phyloP scores from a whole-genome alignment of 2,888 invertebrate genomes.

The Microplitis manilae region DNA sequence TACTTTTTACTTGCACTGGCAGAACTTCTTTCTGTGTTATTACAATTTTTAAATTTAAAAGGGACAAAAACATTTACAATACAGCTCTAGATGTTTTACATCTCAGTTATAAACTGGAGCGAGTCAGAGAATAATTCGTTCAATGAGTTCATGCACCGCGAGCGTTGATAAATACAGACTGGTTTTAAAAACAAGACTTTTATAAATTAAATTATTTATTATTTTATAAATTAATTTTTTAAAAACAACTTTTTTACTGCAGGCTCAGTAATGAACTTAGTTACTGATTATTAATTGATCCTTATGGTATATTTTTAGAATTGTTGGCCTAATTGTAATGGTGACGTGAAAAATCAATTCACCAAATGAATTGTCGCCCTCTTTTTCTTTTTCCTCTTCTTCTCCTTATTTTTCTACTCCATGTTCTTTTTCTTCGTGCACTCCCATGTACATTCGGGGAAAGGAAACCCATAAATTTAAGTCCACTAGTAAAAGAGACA shows the following conservation, averaged over 20 bases:
- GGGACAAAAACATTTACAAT: not conserved
- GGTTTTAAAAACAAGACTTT: too few species aligned
- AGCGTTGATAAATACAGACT: too few species aligned
- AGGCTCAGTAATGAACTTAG: too few species aligned
- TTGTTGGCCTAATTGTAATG: too few species aligned
- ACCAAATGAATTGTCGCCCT: not conserved
- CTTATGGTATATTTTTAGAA: too few species aligned
- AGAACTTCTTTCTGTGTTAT: not conserved
- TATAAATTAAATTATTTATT: too few species aligned
- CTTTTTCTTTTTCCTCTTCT: not conserved
- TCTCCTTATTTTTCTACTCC: not conserved
- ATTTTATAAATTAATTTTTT: too few species aligned
- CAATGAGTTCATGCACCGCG: too few species aligned
- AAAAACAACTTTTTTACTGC: too few species aligned
- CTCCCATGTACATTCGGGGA: not conserved
- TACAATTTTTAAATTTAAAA: not conserved
- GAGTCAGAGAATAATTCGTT: not conserved
- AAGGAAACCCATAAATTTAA: not conserved
- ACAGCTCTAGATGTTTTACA: not conserved
- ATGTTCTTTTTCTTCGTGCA: not conserved
- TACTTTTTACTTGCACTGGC: constrained; percentile 5
- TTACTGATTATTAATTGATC: too few species aligned
- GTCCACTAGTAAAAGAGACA: not conserved
- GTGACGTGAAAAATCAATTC: not conserved
- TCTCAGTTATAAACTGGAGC: not conserved